Conservation (phyloP, 92 coral and sea anemone species). For the Heteractis magnifica region DNA sequence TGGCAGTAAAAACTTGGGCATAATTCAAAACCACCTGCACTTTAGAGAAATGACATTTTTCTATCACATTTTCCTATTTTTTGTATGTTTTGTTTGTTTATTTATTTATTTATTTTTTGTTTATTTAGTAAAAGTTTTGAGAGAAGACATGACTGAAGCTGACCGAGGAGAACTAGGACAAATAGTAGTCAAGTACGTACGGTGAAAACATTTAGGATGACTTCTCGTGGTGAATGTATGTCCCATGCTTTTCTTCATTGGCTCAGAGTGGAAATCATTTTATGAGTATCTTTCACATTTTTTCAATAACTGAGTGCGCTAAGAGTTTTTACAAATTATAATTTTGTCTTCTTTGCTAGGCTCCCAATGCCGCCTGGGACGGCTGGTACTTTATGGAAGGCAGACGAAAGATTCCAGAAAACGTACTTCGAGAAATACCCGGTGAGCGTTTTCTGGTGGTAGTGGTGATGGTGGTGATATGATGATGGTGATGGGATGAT, state of each 20-base stretch:
- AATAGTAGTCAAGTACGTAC: constrained; percentile 81
- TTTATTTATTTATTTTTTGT: background rate
- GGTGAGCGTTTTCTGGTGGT: constrained; percentile 37
- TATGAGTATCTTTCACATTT: too few species aligned
- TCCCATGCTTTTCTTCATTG: too few species aligned
- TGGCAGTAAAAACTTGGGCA: too few species aligned
- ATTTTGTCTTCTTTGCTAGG: constrained; percentile 27
- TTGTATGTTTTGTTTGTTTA: background rate
- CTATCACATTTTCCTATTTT: background rate
- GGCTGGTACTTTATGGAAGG: constrained; percentile 84
- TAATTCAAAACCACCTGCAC: too few species aligned
- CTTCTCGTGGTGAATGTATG: background rate
- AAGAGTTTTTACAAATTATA: too few species aligned
- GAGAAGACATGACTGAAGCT: constrained; percentile 69
- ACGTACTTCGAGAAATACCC: constrained; percentile 88
- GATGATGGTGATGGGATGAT: background rate
- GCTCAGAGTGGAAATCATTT: too few species aligned
- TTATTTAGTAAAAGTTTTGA: constrained; percentile 64
- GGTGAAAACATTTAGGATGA: background rate
- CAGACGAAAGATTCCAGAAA: constrained; percentile 78
- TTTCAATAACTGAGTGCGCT: too few species aligned
- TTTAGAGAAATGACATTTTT: background rate
- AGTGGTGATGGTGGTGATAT: background rate
- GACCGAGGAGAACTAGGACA: constrained; percentile 90
- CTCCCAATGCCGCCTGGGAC: constrained; percentile 97